phyloP scores from a whole-genome alignment of 2,113 vertebrate genomes.

The Oreochromis tanganicae region DNA sequence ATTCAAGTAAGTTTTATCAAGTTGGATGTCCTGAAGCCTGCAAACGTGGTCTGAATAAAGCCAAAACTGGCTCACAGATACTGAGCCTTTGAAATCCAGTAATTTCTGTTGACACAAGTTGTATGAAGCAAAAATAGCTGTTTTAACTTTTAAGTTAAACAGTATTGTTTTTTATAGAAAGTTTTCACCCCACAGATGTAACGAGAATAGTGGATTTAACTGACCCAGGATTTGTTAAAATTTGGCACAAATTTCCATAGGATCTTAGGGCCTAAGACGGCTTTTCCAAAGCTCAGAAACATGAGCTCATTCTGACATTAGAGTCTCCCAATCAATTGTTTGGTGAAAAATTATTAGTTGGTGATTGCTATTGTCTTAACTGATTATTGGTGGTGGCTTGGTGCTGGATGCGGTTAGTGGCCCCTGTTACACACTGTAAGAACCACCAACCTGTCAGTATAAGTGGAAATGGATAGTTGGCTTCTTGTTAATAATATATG shows the following conservation, averaged over 20 bases:
- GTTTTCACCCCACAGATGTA: background rate
- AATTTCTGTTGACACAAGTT: background rate
- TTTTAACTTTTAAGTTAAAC: background rate
- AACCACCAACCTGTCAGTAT: background rate
- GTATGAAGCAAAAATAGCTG: background rate
- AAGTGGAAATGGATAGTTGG: constrained; percentile 39
- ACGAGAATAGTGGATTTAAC: background rate
- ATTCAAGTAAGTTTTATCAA: constrained; percentile 68
- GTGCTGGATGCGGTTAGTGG: background rate
- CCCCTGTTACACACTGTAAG: background rate
- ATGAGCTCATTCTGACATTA: background rate
- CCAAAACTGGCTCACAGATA: background rate
- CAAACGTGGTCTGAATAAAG: background rate
- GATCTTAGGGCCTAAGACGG: background rate
- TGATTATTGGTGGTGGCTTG: background rate
- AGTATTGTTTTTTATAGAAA: background rate
- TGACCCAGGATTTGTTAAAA: background rate
- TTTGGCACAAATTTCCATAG: background rate
- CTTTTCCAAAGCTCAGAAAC: background rate
- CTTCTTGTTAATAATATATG: constrained; percentile 41
- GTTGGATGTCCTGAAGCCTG: background rate
- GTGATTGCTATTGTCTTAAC: background rate
- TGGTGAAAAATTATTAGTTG: background rate
- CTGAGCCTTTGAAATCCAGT: background rate
- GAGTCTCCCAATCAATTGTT: background rate